Evolutionary conservation across 2,113 vertebrate genomes (phyloP).

Genomic region (Elgaria multicarinata): DNA sequence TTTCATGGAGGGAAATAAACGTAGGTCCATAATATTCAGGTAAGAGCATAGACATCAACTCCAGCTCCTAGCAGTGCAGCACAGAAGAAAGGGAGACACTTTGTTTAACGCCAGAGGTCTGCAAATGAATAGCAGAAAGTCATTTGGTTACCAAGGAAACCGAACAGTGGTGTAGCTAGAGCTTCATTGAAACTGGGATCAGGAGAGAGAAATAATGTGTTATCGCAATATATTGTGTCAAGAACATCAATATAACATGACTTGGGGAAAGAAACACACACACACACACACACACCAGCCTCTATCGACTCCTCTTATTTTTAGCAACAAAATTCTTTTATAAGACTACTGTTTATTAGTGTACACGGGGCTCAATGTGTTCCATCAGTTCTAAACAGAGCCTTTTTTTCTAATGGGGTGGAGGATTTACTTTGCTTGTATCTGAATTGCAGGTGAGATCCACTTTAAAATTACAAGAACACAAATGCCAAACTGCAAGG

Average conservation of each 20-base stretch:
- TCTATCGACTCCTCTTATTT: slow-evolving; percentile 6
- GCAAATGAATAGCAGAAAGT: slow-evolving; percentile 69
- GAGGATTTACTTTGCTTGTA: not conserved
- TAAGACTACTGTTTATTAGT: not conserved
- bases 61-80: slow-evolving; percentile 59
- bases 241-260: not conserved
- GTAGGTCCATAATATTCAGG: slow-evolving; percentile 42
- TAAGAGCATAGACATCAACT: slow-evolving; percentile 52
- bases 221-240: slow-evolving; percentile 33
- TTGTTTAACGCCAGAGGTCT: slow-evolving; percentile 67
- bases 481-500: not conserved
- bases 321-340: not conserved
- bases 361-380: not conserved
- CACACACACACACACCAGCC: not conserved
- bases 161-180: slow-evolving; percentile 34
- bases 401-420: not conserved
- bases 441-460: not conserved
- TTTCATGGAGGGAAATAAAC: slow-evolving; percentile 55
- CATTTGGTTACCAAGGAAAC: slow-evolving; percentile 79
- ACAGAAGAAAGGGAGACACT: slow-evolving; percentile 55
- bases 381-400: slow-evolving; percentile 9
- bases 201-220: slow-evolving; percentile 32
- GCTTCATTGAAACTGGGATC: slow-evolving; percentile 46
- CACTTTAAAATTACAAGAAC: not conserved
- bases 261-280: too few species aligned